These are phyloP conservation scores for Drosophila pseudotalamancana DNA, from an alignment of 2,888 invertebrate genomes.

Conservation along the genomic window DNA sequence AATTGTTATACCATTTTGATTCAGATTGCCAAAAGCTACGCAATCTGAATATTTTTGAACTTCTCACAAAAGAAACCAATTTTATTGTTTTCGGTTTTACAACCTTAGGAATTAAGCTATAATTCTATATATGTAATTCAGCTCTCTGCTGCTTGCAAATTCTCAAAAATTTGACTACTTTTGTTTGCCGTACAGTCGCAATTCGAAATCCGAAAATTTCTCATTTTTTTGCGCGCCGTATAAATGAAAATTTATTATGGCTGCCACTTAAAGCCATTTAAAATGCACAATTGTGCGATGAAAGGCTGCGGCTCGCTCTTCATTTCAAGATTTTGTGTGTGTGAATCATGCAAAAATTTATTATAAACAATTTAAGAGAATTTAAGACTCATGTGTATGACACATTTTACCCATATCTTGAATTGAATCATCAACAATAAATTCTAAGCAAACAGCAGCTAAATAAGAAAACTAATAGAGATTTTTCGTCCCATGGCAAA, in stretches of 20 bases:
- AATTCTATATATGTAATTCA: not conserved
- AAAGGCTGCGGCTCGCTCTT: conserved; percentile 20
- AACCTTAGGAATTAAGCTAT: not conserved
- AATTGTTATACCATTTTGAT: no score
- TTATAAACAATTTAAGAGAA: conserved; percentile 62
- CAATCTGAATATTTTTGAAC: not conserved
- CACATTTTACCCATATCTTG: conserved; percentile 57
- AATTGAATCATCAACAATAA: conserved; percentile 60
- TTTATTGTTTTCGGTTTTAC: not conserved
- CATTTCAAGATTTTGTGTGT: conserved; percentile 3
- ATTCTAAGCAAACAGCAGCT: conserved; percentile 15
- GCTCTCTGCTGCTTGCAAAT: not conserved
- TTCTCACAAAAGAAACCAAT: not conserved
- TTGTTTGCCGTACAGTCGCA: not conserved
- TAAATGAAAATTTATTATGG: conserved; percentile 70
- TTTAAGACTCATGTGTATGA: conserved; percentile 55
- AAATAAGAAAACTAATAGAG: not conserved
- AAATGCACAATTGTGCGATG: conserved; percentile 57
- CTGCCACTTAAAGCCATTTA: conserved; percentile 69
- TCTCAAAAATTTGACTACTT: not conserved
- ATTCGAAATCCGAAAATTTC: conserved; percentile 1
- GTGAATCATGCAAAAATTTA: conserved; percentile 68
- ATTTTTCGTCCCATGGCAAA: conserved; percentile 9
- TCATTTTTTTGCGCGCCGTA: conserved; percentile 26
- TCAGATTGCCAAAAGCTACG: no score